Conservation (phyloP, 2,797 vertebrate genomes). For the Orestias chungarensis region DNA sequence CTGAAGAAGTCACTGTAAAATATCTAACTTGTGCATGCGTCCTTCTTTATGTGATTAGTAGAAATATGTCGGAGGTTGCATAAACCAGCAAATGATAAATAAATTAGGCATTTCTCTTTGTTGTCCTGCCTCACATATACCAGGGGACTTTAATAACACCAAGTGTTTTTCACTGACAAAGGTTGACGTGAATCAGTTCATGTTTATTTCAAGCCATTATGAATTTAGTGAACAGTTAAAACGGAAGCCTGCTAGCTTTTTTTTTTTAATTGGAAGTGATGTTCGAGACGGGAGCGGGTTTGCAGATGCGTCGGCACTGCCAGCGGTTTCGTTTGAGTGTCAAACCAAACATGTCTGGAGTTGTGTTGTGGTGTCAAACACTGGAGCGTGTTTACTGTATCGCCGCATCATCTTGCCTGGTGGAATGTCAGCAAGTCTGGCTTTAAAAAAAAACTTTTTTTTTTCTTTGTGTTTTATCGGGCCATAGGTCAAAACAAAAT, state of each 20-base stretch:
- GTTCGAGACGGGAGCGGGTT: slow-evolving; percentile 17
- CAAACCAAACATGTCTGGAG: slow-evolving; percentile 49
- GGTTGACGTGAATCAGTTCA: slow-evolving; percentile 37
- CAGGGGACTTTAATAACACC: slow-evolving; percentile 5
- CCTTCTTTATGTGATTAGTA: slow-evolving; percentile 24
- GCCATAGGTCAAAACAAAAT: no score
- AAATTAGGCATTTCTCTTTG: slow-evolving; percentile 35
- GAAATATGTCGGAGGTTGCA: slow-evolving; percentile 21
- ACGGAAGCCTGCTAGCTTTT: slow-evolving; percentile 27
- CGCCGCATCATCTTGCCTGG: not conserved
- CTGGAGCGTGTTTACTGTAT: slow-evolving; percentile 21
- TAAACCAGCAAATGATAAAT: slow-evolving; percentile 55
- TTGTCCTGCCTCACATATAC: slow-evolving; percentile 32
- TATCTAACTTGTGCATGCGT: slow-evolving; percentile 32
- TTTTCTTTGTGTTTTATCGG: not conserved
- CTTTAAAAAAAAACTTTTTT: not conserved
- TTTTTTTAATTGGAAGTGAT: slow-evolving; percentile 34
- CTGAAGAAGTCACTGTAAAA: slow-evolving; percentile 50
- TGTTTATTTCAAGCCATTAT: slow-evolving; percentile 52
- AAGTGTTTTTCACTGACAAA: slow-evolving; percentile 18
- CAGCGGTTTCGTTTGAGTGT: slow-evolving; percentile 47
- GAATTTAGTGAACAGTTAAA: slow-evolving; percentile 39
- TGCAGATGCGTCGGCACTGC: slow-evolving; percentile 36
- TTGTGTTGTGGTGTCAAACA: slow-evolving; percentile 39
- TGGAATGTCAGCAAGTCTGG: not conserved